These are phyloP conservation scores for Artemia franciscana DNA, from an alignment of 1,140 invertebrate genomes.

Conservation along the genomic window DNA sequence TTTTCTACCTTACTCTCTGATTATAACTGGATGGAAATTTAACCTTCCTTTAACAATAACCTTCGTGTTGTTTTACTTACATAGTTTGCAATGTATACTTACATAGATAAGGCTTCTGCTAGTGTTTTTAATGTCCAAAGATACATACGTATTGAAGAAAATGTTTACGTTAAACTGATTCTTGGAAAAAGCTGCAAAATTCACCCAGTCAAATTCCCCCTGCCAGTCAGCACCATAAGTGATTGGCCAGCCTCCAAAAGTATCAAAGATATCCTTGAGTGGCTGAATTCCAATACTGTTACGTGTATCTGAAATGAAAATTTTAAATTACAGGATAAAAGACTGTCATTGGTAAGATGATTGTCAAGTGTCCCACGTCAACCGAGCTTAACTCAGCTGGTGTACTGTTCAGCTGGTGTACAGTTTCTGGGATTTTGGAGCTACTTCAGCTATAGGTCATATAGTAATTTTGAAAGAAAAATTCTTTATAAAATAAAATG, in stretches of 20 bases:
- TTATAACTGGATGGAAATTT: too few relatives aligned
- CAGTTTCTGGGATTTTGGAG: too few relatives aligned
- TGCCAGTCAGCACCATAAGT: conserved; percentile 14
- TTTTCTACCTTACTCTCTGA: too few relatives aligned
- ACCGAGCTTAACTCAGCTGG: too few relatives aligned
- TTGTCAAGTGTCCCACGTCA: too few relatives aligned
- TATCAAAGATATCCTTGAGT: conserved; percentile 17
- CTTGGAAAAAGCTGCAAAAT: conserved; percentile 12
- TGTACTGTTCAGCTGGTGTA: not conserved
- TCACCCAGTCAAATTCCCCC: conserved; percentile 16
- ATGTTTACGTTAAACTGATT: conserved; percentile 11
- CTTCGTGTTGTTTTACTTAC: too few relatives aligned
- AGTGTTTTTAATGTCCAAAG: conserved; percentile 18
- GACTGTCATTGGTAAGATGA: too few relatives aligned
- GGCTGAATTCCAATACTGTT: conserved; percentile 16
- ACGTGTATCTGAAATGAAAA: not conserved
- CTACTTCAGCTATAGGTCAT: too few relatives aligned
- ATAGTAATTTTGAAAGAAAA: too few relatives aligned
- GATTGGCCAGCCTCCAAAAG: conserved; percentile 23
- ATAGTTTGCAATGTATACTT: too few relatives aligned
- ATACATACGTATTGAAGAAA: conserved; percentile 15
- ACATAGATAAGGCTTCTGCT: conserved; percentile 16
- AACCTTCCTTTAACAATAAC: too few relatives aligned
- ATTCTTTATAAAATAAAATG: too few relatives aligned
- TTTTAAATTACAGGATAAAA: not conserved